A percentile compares a stretch with the other conserved stretches of the same genome.
Evolutionary conservation across 2,113 vertebrate genomes (phyloP).

Genomic region (Nothoprocta pentlandii): DNA sequence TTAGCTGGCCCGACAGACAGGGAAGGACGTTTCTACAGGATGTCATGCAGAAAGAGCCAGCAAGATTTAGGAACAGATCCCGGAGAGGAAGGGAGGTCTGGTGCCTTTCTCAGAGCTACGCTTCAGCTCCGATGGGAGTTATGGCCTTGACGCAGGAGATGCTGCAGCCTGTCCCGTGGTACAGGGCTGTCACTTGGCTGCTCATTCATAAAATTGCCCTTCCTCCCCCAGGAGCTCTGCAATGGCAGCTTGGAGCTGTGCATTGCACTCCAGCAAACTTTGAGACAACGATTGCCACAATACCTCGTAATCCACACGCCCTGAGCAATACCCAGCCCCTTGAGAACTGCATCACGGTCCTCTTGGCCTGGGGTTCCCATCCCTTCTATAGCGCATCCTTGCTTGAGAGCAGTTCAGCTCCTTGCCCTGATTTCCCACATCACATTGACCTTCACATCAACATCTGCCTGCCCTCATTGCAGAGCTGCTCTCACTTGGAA

Average conservation of each 20-base stretch:
- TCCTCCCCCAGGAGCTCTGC: not conserved
- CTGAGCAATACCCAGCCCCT: not conserved
- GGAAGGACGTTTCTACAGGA: not conserved
- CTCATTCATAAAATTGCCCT: constrained; percentile 31
- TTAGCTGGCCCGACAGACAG: not conserved
- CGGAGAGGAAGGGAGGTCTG: not conserved
- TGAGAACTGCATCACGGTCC: rapidly evolving
- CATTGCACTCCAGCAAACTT: not conserved
- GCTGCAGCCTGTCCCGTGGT: not conserved
- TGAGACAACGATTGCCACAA: rapidly evolving
- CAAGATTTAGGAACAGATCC: not conserved
- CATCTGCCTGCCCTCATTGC: not conserved
- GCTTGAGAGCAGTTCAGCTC: not conserved
- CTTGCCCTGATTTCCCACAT: not conserved
- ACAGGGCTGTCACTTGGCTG: constrained; percentile 1
- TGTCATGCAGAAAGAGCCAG: not conserved
- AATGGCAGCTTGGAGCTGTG: not conserved
- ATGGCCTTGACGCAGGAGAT: not conserved
- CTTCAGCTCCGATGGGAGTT: not conserved
- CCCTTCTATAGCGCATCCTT: not conserved
- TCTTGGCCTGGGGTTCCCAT: not conserved
- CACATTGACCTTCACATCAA: not conserved
- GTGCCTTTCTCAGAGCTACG: not conserved
- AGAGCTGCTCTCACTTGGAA: not conserved
- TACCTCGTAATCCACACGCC: not conserved